Conservation (phyloP, 35 echinoderm and acorn worm genomes). For the Lytechinus pictus region DNA sequence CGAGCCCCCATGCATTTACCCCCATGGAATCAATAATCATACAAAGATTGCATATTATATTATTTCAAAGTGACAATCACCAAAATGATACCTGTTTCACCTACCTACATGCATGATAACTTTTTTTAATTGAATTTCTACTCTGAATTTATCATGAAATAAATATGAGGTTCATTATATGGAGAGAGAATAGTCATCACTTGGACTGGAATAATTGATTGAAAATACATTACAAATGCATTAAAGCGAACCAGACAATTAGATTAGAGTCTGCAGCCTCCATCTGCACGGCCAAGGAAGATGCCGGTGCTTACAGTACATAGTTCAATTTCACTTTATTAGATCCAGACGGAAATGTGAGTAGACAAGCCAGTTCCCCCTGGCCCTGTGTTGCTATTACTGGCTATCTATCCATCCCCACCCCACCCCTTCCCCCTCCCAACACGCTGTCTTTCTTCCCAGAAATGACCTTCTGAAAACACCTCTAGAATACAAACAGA, state of each 20-base stretch:
- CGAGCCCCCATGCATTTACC: no score
- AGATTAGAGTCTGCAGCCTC: conserved; percentile 41
- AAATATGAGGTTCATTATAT: neutral
- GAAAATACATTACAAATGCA: conserved; percentile 44
- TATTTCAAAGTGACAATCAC: neutral
- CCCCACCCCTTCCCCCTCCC: neutral
- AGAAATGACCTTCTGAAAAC: neutral
- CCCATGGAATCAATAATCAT: no score
- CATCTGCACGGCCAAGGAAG: conserved; percentile 19
- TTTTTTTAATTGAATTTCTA: conserved; percentile 6
- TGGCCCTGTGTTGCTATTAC: conserved; percentile 15
- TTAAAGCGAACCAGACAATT: conserved; percentile 43
- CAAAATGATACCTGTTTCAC: neutral
- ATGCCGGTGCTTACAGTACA: conserved; percentile 12
- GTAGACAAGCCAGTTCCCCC: conserved; percentile 35
- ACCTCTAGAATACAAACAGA: neutral
- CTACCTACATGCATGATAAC: neutral
- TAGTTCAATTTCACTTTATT: conserved; percentile 49
- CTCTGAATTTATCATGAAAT: neutral
- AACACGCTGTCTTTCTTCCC: conserved; percentile 3
- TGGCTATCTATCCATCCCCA: conserved; percentile 34
- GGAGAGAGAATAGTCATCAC: conserved; percentile 31
- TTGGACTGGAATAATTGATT: conserved; percentile 32
- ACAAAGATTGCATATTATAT: no score
- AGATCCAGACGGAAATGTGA: conserved; percentile 49